Base-by-base conservation (phyloP, 2,797 vertebrate genomes). In the Xiphophorus birchmanni region DNA sequence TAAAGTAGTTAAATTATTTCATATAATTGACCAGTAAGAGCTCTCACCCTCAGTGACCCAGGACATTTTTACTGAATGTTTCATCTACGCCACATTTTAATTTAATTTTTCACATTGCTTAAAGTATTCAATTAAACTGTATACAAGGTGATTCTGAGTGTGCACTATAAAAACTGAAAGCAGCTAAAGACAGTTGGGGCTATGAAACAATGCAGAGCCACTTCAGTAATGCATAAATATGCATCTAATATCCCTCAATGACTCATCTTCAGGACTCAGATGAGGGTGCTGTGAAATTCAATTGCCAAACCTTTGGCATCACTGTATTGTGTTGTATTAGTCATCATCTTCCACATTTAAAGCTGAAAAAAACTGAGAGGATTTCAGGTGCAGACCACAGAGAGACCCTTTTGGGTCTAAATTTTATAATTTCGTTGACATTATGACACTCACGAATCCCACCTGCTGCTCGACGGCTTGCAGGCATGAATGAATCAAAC, bases 401-500 rank as follows among this genome's bases (percentile, higher is more conserved):
- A 73, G 76, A 77, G 75, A 84, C 86, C 77, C 73, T 84, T 86
- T 91, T 79, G 80, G 87, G 79, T 78, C 26, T n/a, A 67, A 78
- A 75, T 85, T 5, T 40, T 84, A 86, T 95, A 93, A 95, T 90
- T 75, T 91, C 78, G 87, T 90, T 89, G 87, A 60, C 65, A 80
- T 92, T 88, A 92, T 88, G 86, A 91, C 81, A 86, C 80, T 80
- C 90, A 87, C 87, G 85, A 72, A 89, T 85, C 84, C 84, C 93
- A 92, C 89, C 90, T 94, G 94, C 87, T 93, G 89, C 93, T 90
- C 85, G 40, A 75, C 69, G 74, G 91, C 94, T 93, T 26, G 69
- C 69, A 83, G 92, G 90, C 92, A 87, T 58, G 50, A 85, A 94
- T 93, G 90, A 88, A 94, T 95, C 91, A 95, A 82, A 87, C 87